Evolutionary conservation across 2,888 invertebrate genomes (phyloP).

Genomic region (Eupithecia insigniata): DNA sequence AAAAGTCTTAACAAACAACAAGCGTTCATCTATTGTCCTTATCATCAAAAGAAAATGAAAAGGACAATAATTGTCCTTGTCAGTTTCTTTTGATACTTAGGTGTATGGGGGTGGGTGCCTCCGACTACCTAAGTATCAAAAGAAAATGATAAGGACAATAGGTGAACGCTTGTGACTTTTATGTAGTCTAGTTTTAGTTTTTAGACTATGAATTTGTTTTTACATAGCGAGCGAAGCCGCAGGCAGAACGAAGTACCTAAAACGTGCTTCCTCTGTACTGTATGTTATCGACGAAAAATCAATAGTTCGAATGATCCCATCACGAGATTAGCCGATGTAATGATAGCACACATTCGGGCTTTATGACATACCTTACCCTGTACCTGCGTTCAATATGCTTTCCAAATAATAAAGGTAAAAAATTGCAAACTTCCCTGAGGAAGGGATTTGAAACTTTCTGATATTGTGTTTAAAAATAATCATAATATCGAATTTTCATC

Average conservation of each 20-base stretch:
- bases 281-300: slow-evolving; percentile 12
- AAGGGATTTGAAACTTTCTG: too few relatives aligned
- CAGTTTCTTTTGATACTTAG: too few relatives aligned
- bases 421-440: too few relatives aligned
- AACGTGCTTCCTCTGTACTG: background rate
- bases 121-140: too few relatives aligned
- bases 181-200: too few relatives aligned
- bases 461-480: background rate
- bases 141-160: too few relatives aligned
- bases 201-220: background rate
- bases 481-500: background rate
- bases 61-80: too few relatives aligned
- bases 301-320: slow-evolving; percentile 20
- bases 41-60: too few relatives aligned
- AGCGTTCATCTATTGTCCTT: too few relatives aligned
- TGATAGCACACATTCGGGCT: slow-evolving; percentile 11
- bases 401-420: background rate
- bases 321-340: slow-evolving; percentile 20
- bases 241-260: background rate
- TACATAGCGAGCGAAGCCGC: background rate
- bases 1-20: too few relatives aligned
- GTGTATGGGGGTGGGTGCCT: too few relatives aligned
- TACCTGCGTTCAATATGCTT: background rate
- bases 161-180: too few relatives aligned
- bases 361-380: background rate